Percentiles rank a stretch among this genome's conserved stretches.
These are phyloP conservation scores for Lepus townsendii DNA, from an alignment of 2,797 vertebrate genomes.

Conservation along the genomic window DNA sequence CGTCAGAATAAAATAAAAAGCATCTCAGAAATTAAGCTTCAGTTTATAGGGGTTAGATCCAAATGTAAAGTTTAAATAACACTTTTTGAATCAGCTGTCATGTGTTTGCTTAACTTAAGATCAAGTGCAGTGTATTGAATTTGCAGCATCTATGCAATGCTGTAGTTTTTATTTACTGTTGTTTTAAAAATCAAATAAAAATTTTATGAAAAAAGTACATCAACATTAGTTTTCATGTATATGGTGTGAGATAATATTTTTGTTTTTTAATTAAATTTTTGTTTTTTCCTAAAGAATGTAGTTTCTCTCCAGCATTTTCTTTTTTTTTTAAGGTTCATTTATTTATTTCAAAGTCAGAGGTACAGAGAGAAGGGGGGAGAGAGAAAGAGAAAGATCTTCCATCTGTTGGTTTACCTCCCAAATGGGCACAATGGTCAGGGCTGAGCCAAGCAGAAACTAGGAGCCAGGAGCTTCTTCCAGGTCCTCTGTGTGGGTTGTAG, in stretches of 20 bases:
- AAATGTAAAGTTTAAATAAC: not conserved
- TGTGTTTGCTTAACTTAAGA: not conserved
- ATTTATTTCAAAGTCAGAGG: too few species aligned
- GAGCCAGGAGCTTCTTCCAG: too few species aligned
- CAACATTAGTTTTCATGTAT: too few species aligned
- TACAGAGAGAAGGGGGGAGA: too few species aligned
- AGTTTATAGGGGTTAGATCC: not conserved
- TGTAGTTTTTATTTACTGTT: not conserved
- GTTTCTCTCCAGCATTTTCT: not conserved
- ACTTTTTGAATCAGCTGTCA: not conserved
- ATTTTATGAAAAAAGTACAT: not conserved
- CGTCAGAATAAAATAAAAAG: slow-evolving; percentile 45
- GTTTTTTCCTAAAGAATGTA: not conserved
- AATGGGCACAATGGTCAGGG: too few species aligned
- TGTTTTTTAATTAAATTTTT: not conserved
- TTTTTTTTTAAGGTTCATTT: not conserved
- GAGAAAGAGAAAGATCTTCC: too few species aligned
- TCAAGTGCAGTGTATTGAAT: not conserved
- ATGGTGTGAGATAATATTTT: not conserved
- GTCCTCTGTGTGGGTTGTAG: too few species aligned
- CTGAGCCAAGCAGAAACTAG: too few species aligned
- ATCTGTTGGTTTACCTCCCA: too few species aligned
- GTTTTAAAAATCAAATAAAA: not conserved
- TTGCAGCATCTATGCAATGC: not conserved
- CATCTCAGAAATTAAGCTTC: slow-evolving; percentile 52